These are phyloP conservation scores for Trichechus manatus DNA, from an alignment of 2,113 vertebrate genomes.

Conservation along the genomic window DNA sequence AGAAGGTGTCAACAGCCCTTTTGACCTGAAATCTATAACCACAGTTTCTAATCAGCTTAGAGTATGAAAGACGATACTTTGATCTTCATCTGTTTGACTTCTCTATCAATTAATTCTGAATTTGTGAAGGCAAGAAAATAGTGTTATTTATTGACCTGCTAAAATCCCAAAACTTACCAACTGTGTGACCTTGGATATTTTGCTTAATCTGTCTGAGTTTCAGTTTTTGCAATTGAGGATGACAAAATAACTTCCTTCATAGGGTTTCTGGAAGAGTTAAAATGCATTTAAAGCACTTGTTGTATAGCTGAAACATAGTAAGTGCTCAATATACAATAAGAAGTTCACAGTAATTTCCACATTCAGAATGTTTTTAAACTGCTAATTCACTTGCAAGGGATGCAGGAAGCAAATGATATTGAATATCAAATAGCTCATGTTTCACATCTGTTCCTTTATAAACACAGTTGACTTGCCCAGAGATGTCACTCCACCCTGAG, in stretches of 20 bases:
- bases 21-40: neutral
- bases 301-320: neutral
- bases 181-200: neutral
- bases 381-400: neutral
- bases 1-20: neutral
- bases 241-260: neutral
- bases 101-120: neutral
- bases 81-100: neutral
- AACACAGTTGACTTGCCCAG: neutral
- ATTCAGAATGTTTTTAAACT: neutral
- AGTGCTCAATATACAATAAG: neutral
- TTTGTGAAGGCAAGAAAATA: slow-evolving; percentile 8
- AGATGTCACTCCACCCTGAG: neutral
- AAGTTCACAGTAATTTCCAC: neutral
- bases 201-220: neutral
- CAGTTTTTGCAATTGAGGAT: neutral
- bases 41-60: neutral
- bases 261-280: neutral
- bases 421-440: neutral
- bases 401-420: neutral
- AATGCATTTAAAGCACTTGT: neutral
- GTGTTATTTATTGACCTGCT: neutral
- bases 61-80: neutral
- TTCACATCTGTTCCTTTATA: neutral
- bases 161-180: neutral